phyloP scores from a whole-genome alignment of 2,797 vertebrate genomes.

The Premnoplex brunnescens region DNA sequence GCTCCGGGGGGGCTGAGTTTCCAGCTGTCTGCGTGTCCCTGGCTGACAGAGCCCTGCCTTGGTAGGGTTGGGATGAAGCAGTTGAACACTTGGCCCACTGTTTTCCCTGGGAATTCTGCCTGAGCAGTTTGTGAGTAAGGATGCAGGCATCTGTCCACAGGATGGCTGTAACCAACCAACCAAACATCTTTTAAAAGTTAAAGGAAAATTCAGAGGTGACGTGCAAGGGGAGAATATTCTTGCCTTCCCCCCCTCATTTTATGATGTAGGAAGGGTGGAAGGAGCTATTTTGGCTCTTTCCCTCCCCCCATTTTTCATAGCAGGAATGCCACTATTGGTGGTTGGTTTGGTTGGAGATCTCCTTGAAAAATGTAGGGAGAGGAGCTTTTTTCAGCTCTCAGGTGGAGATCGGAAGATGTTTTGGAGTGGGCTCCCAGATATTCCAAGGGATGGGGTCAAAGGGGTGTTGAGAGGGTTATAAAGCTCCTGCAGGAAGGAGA shows the following conservation, averaged over 20 bases:
- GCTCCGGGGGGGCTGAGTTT: neutral
- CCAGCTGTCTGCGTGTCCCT: neutral
- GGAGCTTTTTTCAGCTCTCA: neutral
- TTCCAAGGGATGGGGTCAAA: neutral
- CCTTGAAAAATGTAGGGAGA: neutral
- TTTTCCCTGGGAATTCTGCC: conserved; percentile 36
- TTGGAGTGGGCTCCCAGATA: neutral
- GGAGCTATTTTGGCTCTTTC: neutral
- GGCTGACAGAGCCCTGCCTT: neutral
- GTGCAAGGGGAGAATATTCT: neutral
- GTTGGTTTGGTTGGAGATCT: neutral
- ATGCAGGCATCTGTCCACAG: conserved; percentile 37
- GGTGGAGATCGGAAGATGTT: neutral
- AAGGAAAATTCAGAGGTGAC: conserved; percentile 36
- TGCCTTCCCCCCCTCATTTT: neutral
- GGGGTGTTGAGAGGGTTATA: neutral
- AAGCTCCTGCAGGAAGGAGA: neutral
- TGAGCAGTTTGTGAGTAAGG: conserved; percentile 28
- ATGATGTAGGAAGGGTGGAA: conserved; percentile 7
- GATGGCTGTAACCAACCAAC: conserved; percentile 30
- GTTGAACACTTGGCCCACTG: neutral
- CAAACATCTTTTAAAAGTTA: conserved; percentile 22
- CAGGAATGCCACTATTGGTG: neutral
- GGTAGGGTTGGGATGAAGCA: neutral
- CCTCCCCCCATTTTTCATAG: neutral